Percentiles rank a stretch among this genome's conserved stretches.
Conservation (phyloP, 1,140 invertebrate genomes). For the Apis laboriosa region DNA sequence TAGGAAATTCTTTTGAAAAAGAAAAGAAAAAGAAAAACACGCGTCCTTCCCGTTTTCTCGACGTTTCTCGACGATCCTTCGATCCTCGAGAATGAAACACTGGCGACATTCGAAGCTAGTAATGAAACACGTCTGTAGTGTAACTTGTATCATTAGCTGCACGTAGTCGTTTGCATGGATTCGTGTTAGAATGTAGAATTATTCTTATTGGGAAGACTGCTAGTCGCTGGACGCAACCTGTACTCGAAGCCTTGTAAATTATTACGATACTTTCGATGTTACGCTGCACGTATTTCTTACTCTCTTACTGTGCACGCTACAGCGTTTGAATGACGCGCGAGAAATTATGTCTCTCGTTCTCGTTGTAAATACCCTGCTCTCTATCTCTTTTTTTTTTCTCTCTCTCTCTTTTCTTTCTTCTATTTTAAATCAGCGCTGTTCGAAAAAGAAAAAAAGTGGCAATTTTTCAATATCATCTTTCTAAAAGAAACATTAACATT, state of each 20-base stretch:
- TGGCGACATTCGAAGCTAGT: constrained; percentile 50
- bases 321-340: neutral
- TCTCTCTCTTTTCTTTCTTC: neutral
- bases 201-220: constrained; percentile 21
- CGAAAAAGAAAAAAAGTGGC: neutral
- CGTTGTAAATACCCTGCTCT: constrained; percentile 6
- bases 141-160: constrained; percentile 50
- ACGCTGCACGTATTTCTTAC: constrained; percentile 3
- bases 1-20: neutral
- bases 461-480: no score
- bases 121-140: constrained; percentile 43
- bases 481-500: neutral
- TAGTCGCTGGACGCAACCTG: constrained; percentile 28
- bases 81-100: neutral
- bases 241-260: constrained; percentile 17
- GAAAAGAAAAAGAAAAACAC: neutral
- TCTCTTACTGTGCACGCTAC: neutral
- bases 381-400: neutral
- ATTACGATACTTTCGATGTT: constrained; percentile 31
- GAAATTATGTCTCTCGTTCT: neutral
- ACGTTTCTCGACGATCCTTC: neutral
- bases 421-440: neutral
- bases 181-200: constrained; percentile 40
- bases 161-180: constrained; percentile 62
- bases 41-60: constrained; percentile 10